phyloP scores from a whole-genome alignment of 2,888 invertebrate genomes.

The Laothoe populi region DNA sequence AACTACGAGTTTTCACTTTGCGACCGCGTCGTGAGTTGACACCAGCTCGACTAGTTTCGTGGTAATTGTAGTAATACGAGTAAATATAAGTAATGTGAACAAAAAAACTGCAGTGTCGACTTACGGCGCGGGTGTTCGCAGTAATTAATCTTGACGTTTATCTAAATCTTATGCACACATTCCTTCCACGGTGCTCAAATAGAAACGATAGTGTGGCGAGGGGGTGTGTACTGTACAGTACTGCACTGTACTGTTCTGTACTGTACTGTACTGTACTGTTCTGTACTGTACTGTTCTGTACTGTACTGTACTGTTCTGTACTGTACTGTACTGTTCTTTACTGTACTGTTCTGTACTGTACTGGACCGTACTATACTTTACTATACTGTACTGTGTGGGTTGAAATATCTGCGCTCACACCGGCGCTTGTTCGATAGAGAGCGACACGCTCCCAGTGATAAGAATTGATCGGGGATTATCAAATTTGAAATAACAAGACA shows the following conservation, averaged over 20 bases:
- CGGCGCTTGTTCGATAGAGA: slow-evolving; percentile 27
- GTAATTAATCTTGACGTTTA: slow-evolving; percentile 50
- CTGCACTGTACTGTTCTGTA: neutral
- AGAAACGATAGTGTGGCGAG: slow-evolving; percentile 58
- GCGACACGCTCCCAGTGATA: slow-evolving; percentile 63
- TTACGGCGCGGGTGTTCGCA: slow-evolving; percentile 21
- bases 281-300: slow-evolving; percentile 8
- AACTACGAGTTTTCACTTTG: slow-evolving; percentile 50
- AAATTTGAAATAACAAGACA: slow-evolving; percentile 64
- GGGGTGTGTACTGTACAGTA: slow-evolving; percentile 35
- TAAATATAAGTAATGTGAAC: neutral
- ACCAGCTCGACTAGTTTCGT: neutral
- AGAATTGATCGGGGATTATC: slow-evolving; percentile 67
- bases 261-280: neutral
- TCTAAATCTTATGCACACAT: slow-evolving; percentile 83
- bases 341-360: too few relatives aligned
- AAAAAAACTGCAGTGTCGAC: neutral
- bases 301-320: slow-evolving; percentile 9
- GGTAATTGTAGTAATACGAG: neutral
- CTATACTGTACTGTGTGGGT: neutral
- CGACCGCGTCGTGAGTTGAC: neutral
- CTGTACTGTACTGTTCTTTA: slow-evolving; percentile 1
- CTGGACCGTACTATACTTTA: neutral
- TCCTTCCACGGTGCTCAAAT: slow-evolving; percentile 89
- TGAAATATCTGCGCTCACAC: slow-evolving; percentile 20